These are phyloP conservation scores for Cenopis cana DNA, from an alignment of 2,888 invertebrate species.

Conservation along the genomic window DNA sequence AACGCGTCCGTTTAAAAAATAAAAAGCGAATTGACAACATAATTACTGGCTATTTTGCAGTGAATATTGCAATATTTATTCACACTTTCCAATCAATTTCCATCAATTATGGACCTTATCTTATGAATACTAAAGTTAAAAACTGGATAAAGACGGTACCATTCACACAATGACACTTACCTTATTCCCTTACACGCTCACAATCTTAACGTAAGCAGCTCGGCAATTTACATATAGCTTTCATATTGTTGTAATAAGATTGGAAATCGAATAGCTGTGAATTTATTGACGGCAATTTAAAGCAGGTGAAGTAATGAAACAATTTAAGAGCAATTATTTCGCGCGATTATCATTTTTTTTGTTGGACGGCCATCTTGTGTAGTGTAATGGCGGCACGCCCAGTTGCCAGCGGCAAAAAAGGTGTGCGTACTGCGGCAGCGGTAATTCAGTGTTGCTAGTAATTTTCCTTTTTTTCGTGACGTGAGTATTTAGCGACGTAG, in stretches of 20 bases:
- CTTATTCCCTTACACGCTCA: slow-evolving; percentile 43
- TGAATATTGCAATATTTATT: slow-evolving; percentile 39
- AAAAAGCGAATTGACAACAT: slow-evolving; percentile 61
- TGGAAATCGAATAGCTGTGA: slow-evolving; percentile 33
- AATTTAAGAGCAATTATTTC: slow-evolving; percentile 72
- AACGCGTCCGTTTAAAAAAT: slow-evolving; percentile 48
- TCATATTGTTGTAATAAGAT: slow-evolving; percentile 36
- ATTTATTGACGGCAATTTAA: slow-evolving; percentile 47
- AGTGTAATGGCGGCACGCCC: slow-evolving; percentile 63
- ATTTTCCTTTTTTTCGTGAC: slow-evolving; percentile 35
- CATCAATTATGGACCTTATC: slow-evolving; percentile 46
- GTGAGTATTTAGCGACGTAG: slow-evolving; percentile 32
- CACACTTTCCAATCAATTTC: slow-evolving; percentile 42
- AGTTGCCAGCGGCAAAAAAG: slow-evolving; percentile 47
- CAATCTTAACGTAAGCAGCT: slow-evolving; percentile 29
- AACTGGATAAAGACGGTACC: slow-evolving; percentile 43
- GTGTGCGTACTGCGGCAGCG: slow-evolving; percentile 41
- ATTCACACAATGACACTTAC: slow-evolving; percentile 56
- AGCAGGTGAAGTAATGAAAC: slow-evolving; percentile 73
- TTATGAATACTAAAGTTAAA: slow-evolving; percentile 42
- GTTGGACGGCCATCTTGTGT: slow-evolving; percentile 68
- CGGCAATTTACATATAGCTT: slow-evolving; percentile 18
- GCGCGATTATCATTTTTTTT: slow-evolving; percentile 65
- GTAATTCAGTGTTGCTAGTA: slow-evolving; percentile 41
- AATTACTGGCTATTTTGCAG: slow-evolving; percentile 55